A percentile compares a stretch with the other conserved stretches of the same genome.
Evolutionary conservation across 2,113 vertebrate genomes (phyloP).

Genomic region (Catharus minimus): DNA sequence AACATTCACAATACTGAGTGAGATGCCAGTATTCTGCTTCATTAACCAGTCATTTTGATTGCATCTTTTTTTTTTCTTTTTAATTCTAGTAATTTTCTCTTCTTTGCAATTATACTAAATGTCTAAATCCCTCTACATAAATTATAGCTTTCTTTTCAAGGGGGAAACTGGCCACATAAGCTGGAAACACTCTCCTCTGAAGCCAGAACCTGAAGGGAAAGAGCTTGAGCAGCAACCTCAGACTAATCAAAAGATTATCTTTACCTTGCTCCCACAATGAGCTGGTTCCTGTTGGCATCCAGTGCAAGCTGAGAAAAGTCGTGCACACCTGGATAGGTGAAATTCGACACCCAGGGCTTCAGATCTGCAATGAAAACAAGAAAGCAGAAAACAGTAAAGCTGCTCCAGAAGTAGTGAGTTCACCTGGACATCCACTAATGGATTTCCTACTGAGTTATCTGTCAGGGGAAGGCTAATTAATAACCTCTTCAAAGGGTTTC

Average conservation of each 20-base stretch:
- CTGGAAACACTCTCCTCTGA: not conserved
- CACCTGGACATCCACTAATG: not conserved
- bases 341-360: conserved; percentile 91
- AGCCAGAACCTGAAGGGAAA: not conserved
- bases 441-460: not conserved
- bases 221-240: not conserved
- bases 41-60: conserved; percentile 42
- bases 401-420: conserved; percentile 15
- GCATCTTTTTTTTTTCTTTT: not conserved
- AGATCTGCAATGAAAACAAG: conserved; percentile 78
- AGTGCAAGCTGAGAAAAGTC: conserved; percentile 97
- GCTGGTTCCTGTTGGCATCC: conserved; percentile 94
- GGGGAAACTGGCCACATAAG: not conserved
- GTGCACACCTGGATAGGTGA: conserved; percentile 86
- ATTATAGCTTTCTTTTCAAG: conserved; percentile 7
- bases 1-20: not conserved
- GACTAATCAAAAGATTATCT: conserved; percentile 40
- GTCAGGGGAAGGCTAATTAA: conserved; percentile 42
- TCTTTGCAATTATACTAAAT: conserved; percentile 40
- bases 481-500: conserved; percentile 34
- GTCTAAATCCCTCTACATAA: conserved; percentile 29
- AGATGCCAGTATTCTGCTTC: conserved; percentile 37
- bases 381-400: conserved; percentile 47
- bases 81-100: conserved; percentile 41
- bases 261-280: conserved; percentile 98